Base-by-base conservation (phyloP, 37 sponge, comb jelly and placozoan genomes). In the Chondrosia reniformis region DNA sequence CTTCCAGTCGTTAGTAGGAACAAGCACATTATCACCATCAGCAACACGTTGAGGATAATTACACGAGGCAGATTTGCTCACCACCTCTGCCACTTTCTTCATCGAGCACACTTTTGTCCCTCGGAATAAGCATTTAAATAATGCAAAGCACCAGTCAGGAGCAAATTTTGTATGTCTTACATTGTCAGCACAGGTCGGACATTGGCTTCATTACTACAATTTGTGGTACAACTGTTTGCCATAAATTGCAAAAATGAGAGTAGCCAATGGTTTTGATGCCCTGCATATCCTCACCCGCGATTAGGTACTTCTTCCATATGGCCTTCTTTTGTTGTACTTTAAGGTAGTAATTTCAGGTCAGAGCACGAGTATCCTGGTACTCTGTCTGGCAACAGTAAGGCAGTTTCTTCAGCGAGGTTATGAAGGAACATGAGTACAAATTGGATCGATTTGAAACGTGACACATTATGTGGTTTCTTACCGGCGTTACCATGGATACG, bases 271-370 rank as follows among this genome's bases (percentile, higher is more conserved):
- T 34, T 74, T 9, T n/a, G 33, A 30, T 74, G 74, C 30, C 15
- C 3, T 30, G 38, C 17, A 10, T 65, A n/a, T 41, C 58, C 44
- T 64, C 63, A 78, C 61, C 24, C 15, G 76, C 5, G 3, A 21
- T n/a, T 32, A 36, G 56, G 72, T 86, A 86, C 21, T 1, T 5
- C 4, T 37, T 17, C 86, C 86, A 86, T 0, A 87, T 56, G 27
- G 73, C 32, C 75, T 77, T 57, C n/a, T 74, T 82, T 88, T 2
- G 79, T 74, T 0, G 55, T 56, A 15, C 56, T 58, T 21, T 79
- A 88, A 30, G 88, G 84, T 12, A 88, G 84, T 0, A 88, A 59
- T 43, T 83, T 39, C 0, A 88, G 19, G 43, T 88, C 84, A 67
- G 40, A 36, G 19, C 80, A 33, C 36, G 74, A 77, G 77, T 84